phyloP scores from a whole-genome alignment of 2,888 invertebrate genomes.

The Archaeoteleia sp. region DNA sequence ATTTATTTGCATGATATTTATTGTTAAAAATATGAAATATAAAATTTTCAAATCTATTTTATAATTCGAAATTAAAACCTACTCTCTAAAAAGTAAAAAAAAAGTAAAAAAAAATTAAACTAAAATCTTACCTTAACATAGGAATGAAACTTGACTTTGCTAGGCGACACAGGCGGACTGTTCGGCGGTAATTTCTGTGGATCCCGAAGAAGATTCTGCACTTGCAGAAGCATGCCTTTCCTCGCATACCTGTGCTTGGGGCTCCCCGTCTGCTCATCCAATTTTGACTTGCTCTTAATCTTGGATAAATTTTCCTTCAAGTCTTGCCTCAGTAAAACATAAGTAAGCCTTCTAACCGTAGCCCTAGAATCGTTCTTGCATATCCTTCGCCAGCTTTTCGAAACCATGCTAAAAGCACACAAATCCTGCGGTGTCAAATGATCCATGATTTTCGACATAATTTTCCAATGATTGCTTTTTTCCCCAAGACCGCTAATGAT shows the following conservation, averaged over 20 bases:
- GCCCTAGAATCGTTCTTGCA: constrained; percentile 66
- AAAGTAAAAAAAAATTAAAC: too few relatives aligned
- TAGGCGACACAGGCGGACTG: constrained; percentile 74
- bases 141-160: constrained; percentile 73
- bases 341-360: constrained; percentile 63
- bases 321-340: constrained; percentile 64
- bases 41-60: too few relatives aligned
- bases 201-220: constrained; percentile 65
- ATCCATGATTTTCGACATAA: constrained; percentile 69
- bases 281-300: constrained; percentile 63
- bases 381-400: constrained; percentile 71
- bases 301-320: constrained; percentile 70
- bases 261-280: constrained; percentile 59
- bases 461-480: constrained; percentile 68
- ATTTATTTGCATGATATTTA: too few relatives aligned
- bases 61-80: too few relatives aligned
- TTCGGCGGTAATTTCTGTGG: constrained; percentile 61
- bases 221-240: constrained; percentile 66
- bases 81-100: too few relatives aligned
- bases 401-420: constrained; percentile 71
- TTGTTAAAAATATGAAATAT: too few relatives aligned
- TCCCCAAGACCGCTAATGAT: constrained; percentile 69
- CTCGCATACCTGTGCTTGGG: constrained; percentile 64
- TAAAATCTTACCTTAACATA: constrained; percentile 73
- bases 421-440: constrained; percentile 70